Base-by-base conservation (phyloP, 2,797 vertebrate genomes). In the Rhinoraja longicauda region DNA sequence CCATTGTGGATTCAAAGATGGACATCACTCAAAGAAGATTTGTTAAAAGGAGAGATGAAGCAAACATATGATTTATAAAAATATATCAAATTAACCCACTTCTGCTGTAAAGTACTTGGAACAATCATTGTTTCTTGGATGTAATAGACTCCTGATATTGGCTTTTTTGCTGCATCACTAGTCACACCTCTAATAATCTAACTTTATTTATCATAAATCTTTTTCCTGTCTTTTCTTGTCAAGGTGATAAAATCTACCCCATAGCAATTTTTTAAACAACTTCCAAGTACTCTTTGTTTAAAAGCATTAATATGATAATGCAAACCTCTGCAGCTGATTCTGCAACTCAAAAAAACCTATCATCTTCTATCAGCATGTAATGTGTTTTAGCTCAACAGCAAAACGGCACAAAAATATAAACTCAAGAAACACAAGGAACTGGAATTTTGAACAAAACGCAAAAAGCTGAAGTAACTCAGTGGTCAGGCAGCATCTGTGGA, bases 1-100 rank as follows among this genome's bases (percentile, higher is more conserved):
- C 59, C n/a, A 62, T 64, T 88, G 5, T 64, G 82, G 57, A n/a
- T 88, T 64, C 17, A 15, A 88, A 88, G 84, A 88, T 88, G n/a
- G 15, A 36, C 0, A 1, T 21, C 7, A 10, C 84, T 67, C n/a
- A 64, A 36, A 88, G 32, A 62, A 36, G n/a, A 3, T 32, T 36
- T 88, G 84, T 36, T 67, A 21, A 32, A 7, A 36, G n/a, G 62
- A 88, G 32, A 64, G 67, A 32, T 36, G 17, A 15, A 86, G 26
- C 86, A 57, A 7, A 86, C 17, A 64, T 57, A 86, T 62, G 59
- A 36, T 88, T 88, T 88, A 53, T 57, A 59, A 88, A 88, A 88
- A 88, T 64, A 10, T 53, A 62, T 59, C 26, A 88, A 67, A 88
- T 64, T 17, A 88, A 36, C 7, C 53, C 4, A 21, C n/a, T 7